These are phyloP conservation scores for Colostygia pectinataria DNA, from an alignment of 2,888 invertebrate genomes.

Conservation along the genomic window DNA sequence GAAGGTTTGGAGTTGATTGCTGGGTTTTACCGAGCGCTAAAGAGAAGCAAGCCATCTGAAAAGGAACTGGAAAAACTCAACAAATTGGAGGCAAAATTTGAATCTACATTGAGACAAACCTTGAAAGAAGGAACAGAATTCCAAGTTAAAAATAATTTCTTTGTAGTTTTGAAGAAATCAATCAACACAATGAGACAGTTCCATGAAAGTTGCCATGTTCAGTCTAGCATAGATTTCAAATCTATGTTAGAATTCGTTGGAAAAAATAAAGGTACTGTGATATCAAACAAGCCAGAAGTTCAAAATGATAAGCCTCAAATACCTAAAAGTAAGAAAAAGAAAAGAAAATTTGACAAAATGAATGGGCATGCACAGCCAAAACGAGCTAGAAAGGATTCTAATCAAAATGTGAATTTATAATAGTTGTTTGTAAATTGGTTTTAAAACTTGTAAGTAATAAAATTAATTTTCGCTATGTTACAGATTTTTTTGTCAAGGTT, in stretches of 20 bases:
- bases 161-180: constrained; percentile 78
- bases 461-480: constrained; percentile 15
- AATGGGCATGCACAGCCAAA: constrained; percentile 56
- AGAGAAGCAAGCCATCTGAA: constrained; percentile 70
- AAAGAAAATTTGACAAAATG: constrained; percentile 54
- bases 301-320: constrained; percentile 42
- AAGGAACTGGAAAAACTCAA: constrained; percentile 55
- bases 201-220: constrained; percentile 64
- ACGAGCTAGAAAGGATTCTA: constrained; percentile 48
- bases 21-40: constrained; percentile 85
- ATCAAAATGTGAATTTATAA: constrained; percentile 40
- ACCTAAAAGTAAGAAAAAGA: constrained; percentile 60
- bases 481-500: background rate
- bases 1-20: constrained; percentile 86
- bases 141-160: constrained; percentile 82
- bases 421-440: constrained; percentile 21
- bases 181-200: constrained; percentile 77
- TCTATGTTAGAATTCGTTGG: constrained; percentile 50
- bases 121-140: constrained; percentile 63
- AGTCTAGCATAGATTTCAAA: constrained; percentile 60
- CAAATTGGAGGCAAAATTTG: constrained; percentile 75
- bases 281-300: constrained; percentile 44
- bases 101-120: constrained; percentile 58
- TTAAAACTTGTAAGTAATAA: constrained; percentile 27
- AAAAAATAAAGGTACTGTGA: constrained; percentile 53